These are phyloP conservation scores for Hydropotes inermis DNA, from an alignment of 2,113 vertebrate genomes.

Conservation along the genomic window DNA sequence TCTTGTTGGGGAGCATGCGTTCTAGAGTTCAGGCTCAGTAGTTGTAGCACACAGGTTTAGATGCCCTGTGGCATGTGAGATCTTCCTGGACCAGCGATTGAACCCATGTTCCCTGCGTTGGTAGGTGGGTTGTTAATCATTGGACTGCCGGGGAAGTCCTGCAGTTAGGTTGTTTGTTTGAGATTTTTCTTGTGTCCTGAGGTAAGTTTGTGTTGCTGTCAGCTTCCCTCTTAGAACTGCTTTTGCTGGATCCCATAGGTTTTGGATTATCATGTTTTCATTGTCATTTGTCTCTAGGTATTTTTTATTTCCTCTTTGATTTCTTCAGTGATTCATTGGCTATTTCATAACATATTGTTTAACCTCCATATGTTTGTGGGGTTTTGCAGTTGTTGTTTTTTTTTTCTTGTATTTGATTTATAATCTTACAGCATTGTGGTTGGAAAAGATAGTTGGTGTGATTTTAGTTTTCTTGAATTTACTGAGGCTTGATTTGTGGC, in stretches of 20 bases:
- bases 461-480: not conserved
- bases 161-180: not conserved
- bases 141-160: not conserved
- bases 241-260: not conserved
- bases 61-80: not conserved
- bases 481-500: not conserved
- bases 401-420: not conserved
- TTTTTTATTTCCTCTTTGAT: not conserved
- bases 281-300: not conserved
- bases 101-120: not conserved
- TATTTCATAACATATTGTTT: not conserved
- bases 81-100: not conserved
- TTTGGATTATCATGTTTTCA: not conserved
- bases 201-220: not conserved
- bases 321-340: not conserved
- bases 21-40: not conserved
- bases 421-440: not conserved
- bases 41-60: not conserved
- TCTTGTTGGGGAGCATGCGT: not conserved
- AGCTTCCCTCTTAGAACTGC: not conserved
- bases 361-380: not conserved
- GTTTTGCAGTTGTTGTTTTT: not conserved
- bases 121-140: not conserved
- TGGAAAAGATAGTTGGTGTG: not conserved
- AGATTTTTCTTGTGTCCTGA: not conserved